Evolutionary conservation across 2,113 vertebrate genomes (phyloP).

Genomic region (Micromys minutus): DNA sequence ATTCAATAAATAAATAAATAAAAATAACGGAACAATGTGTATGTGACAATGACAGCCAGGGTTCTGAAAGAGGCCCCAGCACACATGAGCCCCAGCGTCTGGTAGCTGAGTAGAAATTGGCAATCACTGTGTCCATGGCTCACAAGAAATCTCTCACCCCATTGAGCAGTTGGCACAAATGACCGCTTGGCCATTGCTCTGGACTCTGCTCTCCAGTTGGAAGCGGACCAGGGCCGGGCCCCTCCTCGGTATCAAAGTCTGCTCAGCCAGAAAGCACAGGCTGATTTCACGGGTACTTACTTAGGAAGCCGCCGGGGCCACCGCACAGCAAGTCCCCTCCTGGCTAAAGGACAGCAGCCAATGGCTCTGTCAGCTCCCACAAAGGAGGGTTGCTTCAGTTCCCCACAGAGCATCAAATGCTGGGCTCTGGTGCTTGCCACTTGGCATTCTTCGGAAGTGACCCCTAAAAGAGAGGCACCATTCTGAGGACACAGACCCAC

Average conservation of each 20-base stretch:
- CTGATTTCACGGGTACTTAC: neutral
- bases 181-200: neutral
- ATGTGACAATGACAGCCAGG: rapidly evolving
- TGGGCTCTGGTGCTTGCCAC: neutral
- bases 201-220: neutral
- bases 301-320: neutral
- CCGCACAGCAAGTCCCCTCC: neutral
- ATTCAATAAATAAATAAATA: too few species aligned
- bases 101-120: neutral
- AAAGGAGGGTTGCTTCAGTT: neutral
- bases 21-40: too few species aligned
- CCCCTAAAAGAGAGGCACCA: neutral
- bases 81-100: rapidly evolving
- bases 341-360: slow-evolving; percentile 25
- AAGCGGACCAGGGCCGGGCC: neutral
- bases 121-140: neutral
- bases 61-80: neutral
- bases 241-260: neutral
- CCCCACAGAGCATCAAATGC: slow-evolving; percentile 5
- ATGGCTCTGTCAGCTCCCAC: neutral
- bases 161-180: neutral
- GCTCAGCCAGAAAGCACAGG: neutral
- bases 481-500: neutral
- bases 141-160: neutral
- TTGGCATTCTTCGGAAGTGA: neutral